Conservation (phyloP, 2,113 vertebrate genomes). For the Boulengeromyrus knoepffleri region DNA sequence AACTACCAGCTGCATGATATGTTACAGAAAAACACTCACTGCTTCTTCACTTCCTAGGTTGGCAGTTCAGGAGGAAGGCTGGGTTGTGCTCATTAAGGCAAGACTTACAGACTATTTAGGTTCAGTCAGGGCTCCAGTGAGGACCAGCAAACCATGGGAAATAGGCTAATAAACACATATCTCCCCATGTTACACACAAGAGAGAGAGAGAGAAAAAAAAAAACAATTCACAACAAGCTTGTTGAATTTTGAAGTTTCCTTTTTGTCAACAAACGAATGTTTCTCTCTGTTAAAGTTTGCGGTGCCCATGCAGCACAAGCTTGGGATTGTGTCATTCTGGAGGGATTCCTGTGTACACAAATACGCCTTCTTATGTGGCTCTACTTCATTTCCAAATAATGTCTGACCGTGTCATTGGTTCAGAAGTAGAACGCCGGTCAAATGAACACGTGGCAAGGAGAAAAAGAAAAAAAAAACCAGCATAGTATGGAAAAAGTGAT, state of each 20-base stretch:
- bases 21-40: neutral
- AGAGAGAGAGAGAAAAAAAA: too few species aligned
- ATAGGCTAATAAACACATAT: neutral
- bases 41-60: neutral
- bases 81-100: neutral
- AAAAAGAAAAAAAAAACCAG: neutral
- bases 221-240: neutral
- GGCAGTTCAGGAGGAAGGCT: neutral
- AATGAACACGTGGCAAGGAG: neutral
- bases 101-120: neutral
- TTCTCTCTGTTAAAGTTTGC: neutral
- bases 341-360: neutral
- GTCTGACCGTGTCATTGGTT: neutral
- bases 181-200: neutral
- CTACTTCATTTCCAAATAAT: slow-evolving; percentile 1
- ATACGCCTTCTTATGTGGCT: neutral
- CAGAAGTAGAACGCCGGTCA: neutral
- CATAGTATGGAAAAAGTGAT: neutral
- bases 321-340: neutral
- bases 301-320: neutral
- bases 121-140: neutral
- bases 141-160: neutral
- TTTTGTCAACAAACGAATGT: neutral
- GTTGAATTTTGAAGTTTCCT: neutral
- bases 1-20: neutral